Evolutionary conservation across 64 coral and sea anemone genomes (phyloP).

Genomic region (Actinia tenebrosa): DNA sequence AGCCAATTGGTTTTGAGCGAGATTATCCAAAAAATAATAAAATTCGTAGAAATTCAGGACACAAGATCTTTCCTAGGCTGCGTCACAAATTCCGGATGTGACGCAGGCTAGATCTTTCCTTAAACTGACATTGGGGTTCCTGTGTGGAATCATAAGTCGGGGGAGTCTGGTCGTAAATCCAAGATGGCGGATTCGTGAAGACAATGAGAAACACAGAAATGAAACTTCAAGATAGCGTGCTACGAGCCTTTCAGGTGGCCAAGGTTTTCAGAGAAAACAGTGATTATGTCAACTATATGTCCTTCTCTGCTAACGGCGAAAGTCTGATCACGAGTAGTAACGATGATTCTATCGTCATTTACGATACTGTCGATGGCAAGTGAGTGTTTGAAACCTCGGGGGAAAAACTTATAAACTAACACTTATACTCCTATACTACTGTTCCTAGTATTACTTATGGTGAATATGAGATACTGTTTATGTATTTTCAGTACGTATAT

Average conservation of each 20-base stretch:
- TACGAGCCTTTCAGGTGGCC: slow-evolving; percentile 87
- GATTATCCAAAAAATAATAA: not conserved
- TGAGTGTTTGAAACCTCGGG: slow-evolving; percentile 29
- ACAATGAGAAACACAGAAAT: slow-evolving; percentile 24
- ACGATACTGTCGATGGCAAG: slow-evolving; percentile 93
- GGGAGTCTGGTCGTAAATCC: not conserved
- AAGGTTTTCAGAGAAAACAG: slow-evolving; percentile 99
- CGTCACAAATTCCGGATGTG: too few relatives aligned
- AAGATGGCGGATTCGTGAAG: slow-evolving; percentile 25
- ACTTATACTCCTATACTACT: not conserved
- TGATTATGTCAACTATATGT: slow-evolving; percentile 89
- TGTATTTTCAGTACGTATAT: too few relatives aligned
- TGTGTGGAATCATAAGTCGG: not conserved
- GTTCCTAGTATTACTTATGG: too few relatives aligned
- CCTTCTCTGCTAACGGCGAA: slow-evolving; percentile 91
- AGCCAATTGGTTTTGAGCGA: not conserved
- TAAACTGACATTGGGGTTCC: not conserved
- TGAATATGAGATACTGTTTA: too few relatives aligned
- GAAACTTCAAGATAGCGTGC: slow-evolving; percentile 83
- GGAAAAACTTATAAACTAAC: not conserved
- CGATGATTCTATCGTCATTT: slow-evolving; percentile 99
- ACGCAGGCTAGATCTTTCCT: too few relatives aligned
- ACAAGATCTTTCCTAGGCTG: too few relatives aligned
- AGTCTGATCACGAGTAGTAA: slow-evolving; percentile 90
- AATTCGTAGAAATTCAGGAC: too few relatives aligned